phyloP scores from a whole-genome alignment of 2,797 vertebrate species.

The Cuculus canorus region DNA sequence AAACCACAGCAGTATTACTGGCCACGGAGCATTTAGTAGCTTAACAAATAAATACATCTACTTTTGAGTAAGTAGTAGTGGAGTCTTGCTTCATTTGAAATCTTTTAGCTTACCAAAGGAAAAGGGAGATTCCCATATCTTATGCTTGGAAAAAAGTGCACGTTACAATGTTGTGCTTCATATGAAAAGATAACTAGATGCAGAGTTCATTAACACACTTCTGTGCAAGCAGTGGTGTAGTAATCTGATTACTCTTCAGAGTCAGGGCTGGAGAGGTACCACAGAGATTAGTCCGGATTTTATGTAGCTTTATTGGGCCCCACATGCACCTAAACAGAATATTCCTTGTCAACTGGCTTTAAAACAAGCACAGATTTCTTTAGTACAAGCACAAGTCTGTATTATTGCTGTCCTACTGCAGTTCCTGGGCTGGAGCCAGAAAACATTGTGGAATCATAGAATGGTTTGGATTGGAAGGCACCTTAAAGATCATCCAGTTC shows the following conservation, averaged over 20 bases:
- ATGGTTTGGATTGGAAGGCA: too few species aligned
- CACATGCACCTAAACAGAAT: fast-evolving
- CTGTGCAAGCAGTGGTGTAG: neutral
- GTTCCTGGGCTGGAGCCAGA: neutral
- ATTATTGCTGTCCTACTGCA: neutral
- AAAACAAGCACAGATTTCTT: neutral
- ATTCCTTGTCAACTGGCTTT: neutral
- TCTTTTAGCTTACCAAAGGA: neutral
- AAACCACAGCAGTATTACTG: neutral
- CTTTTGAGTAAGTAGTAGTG: neutral
- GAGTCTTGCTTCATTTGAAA: neutral
- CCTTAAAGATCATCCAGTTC: too few species aligned
- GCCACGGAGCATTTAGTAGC: neutral
- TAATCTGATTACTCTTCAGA: neutral
- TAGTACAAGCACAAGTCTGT: neutral
- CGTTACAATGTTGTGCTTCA: neutral
- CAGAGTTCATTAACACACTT: neutral
- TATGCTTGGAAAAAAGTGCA: neutral
- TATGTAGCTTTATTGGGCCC: neutral
- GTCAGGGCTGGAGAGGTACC: neutral
- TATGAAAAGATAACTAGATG: neutral
- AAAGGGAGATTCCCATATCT: neutral
- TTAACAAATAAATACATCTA: neutral
- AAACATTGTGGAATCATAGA: too few species aligned
- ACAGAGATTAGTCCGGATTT: neutral